Conservation (phyloP, 2,888 invertebrate genomes). For the Chaetogeoica ovagalla region DNA sequence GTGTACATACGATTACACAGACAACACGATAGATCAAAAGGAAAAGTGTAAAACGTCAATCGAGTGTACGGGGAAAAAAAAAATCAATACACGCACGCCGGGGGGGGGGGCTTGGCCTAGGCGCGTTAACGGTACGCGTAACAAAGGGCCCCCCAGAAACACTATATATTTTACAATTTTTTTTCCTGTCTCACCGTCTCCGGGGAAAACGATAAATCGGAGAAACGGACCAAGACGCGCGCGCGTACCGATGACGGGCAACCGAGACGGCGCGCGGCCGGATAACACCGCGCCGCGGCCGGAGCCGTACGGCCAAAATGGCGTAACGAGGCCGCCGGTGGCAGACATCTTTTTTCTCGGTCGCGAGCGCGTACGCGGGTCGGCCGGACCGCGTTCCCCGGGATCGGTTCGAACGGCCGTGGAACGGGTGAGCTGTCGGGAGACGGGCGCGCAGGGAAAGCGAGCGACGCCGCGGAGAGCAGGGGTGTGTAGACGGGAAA, state of each 20-base stretch:
- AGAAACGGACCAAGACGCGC: background rate
- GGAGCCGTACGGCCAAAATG: slow-evolving; percentile 17
- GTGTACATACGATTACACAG: background rate
- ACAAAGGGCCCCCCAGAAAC: background rate
- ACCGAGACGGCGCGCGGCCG: background rate
- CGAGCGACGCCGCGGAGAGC: slow-evolving; percentile 41
- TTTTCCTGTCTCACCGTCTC: too few relatives aligned
- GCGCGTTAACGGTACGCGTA: background rate
- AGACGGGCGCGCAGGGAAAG: slow-evolving; percentile 52
- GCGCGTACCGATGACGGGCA: background rate
- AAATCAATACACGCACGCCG: slow-evolving; percentile 43
- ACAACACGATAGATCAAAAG: background rate
- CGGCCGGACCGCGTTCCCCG: slow-evolving; percentile 8
- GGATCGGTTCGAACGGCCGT: slow-evolving; percentile 14
- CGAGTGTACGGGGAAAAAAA: slow-evolving; percentile 8
- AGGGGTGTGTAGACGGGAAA: slow-evolving; percentile 53
- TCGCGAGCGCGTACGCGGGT: background rate
- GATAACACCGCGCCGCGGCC: background rate
- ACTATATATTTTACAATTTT: background rate
- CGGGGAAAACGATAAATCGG: background rate
- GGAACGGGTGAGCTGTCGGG: slow-evolving; percentile 52
- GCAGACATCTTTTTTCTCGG: slow-evolving; percentile 32
- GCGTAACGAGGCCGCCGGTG: background rate
- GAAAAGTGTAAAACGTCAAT: slow-evolving; percentile 20
- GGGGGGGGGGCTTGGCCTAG: slow-evolving; percentile 13